A percentile compares a stretch with the other conserved stretches of the same genome.
phyloP scores from a whole-genome alignment of 23 tunicate genomes.

The Styela plicata region DNA sequence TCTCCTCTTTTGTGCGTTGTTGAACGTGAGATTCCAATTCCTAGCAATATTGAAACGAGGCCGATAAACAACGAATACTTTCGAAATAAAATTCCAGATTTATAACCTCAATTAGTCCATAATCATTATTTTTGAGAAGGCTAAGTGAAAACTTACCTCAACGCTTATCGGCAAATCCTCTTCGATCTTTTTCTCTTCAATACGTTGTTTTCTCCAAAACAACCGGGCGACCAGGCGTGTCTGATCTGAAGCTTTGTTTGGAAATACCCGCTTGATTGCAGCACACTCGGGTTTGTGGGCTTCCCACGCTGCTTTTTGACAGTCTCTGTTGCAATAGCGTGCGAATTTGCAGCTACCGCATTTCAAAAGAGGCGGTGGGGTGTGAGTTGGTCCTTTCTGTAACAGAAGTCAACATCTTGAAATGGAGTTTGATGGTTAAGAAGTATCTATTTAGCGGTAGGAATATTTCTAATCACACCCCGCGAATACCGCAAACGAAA shows the following conservation, averaged over 20 bases:
- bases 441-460: too few relatives aligned
- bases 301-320: conserved; percentile 95
- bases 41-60: conserved; percentile 23
- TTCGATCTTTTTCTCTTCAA: neutral
- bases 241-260: conserved; percentile 74
- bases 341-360: conserved; percentile 92
- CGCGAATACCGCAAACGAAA: too few relatives aligned
- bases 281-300: conserved; percentile 87
- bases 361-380: conserved; percentile 42
- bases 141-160: conserved; percentile 15
- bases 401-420: too few relatives aligned
- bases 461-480: too few relatives aligned
- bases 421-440: too few relatives aligned
- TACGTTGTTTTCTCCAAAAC: conserved; percentile 24
- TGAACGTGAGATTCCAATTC: conserved; percentile 57
- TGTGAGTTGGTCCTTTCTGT: conserved; percentile 32
- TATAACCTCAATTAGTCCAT: too few relatives aligned
- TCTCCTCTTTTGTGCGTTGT: conserved; percentile 64
- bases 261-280: conserved; percentile 67
- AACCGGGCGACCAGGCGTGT: conserved; percentile 68
- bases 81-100: too few relatives aligned
- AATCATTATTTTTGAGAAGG: too few relatives aligned
- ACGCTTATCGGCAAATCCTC: conserved; percentile 10
- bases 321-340: conserved; percentile 84
- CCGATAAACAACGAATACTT: neutral